phyloP scores from a whole-genome alignment of 37 sponge, comb jelly and placozoan genomes.

The Spongilla lacustris region DNA sequence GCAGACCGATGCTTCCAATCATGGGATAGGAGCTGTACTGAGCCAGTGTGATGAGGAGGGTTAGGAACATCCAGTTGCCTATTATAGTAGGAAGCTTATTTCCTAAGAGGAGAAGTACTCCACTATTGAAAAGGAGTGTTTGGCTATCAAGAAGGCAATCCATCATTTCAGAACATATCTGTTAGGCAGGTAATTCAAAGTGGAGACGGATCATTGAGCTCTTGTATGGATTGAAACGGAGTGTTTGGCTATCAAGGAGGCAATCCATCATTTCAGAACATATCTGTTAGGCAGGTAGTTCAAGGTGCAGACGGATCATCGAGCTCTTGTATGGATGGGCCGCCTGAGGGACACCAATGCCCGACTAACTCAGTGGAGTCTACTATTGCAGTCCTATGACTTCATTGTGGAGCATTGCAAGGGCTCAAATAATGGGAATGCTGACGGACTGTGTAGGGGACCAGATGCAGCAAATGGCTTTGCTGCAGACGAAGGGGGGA shows the following conservation, averaged over 20 bases:
- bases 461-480: too few relatives aligned
- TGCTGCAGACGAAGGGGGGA: conserved; percentile 36
- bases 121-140: conserved; percentile 38
- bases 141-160: neutral
- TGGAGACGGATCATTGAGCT: neutral
- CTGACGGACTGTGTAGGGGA: too few relatives aligned
- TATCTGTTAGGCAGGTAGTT: conserved; percentile 12
- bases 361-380: conserved; percentile 18
- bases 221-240: conserved; percentile 21
- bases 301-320: neutral
- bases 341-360: neutral
- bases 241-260: conserved; percentile 13
- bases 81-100: conserved; percentile 21
- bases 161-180: conserved; percentile 7
- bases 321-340: neutral
- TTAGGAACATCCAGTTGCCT: conserved; percentile 37
- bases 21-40: conserved; percentile 41
- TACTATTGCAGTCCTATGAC: neutral
- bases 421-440: too few relatives aligned
- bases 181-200: neutral
- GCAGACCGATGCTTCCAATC: conserved; percentile 22
- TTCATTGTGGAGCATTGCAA: too few relatives aligned
- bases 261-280: neutral
- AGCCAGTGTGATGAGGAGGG: conserved; percentile 22
- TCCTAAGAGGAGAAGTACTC: conserved; percentile 7